Base-by-base conservation (phyloP, 1,140 invertebrate species). In the Hermetia illucens region DNA sequence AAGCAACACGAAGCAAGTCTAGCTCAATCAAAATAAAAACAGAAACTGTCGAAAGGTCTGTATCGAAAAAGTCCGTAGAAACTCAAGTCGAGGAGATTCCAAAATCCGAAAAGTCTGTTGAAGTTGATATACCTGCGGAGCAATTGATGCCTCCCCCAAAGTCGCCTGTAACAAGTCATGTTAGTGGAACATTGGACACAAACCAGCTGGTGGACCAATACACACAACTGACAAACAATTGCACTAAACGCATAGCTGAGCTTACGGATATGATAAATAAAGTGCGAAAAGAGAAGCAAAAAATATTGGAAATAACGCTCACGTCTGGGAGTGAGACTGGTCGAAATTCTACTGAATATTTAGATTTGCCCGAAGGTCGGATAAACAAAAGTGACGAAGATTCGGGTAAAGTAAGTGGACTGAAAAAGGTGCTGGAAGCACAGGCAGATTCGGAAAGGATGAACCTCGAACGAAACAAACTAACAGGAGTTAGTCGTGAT, bases 201-300 rank as follows among this genome's bases (percentile, higher is more conserved):
- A n/a, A 25, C 24, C 24, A 40, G 4, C 21, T 31, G 17, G 5
- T 34, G 20, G 34, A 34, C 21, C 52, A 51, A 1, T 58, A 52
- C 37, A 51, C 44, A 0, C 33, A 44, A 24, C 39, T 59, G 2
- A 53, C 56, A 0, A 52, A 56, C n/a, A 61, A 52, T 30, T 60
- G 55, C 20, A 53, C 49, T 0, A 44, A 56, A 12, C 48, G 58
- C 0, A 60, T 61, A 6, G 49, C 52, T 1, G 55, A 58, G 33
- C 36, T 61, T 0, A 55, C 52, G 0, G 45, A 53, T 5, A 41
- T 57, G 5, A 61, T 61, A 5, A 47, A 45, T 8, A 52, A 53
- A 32, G 58, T 61, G 10, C 51, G 57, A 9, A 44, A 53, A 22
- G 58, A 61, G 36, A 61, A 61, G 36, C 51, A 60, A 21, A 50